Evolutionary conservation across 2,797 vertebrate genomes (phyloP).

Genomic region (Paguma larvata): DNA sequence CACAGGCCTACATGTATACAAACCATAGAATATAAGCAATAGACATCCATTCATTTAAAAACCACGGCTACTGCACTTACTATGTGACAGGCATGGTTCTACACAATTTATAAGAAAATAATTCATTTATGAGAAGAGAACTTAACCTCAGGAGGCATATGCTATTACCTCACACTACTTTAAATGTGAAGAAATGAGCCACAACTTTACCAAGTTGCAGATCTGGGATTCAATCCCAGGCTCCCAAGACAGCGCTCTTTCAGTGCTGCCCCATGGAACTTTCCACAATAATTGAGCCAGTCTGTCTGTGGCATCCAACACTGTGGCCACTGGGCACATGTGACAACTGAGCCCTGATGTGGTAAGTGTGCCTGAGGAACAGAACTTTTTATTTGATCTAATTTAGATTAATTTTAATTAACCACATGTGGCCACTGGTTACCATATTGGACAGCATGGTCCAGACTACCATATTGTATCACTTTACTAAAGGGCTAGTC

Average conservation of each 20-base stretch:
- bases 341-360: background rate
- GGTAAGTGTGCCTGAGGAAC: background rate
- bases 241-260: background rate
- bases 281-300: background rate
- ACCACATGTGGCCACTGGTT: too few species aligned
- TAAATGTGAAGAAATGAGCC: background rate
- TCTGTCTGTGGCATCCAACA: background rate
- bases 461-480: background rate
- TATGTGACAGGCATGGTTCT: background rate
- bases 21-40: background rate
- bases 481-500: background rate
- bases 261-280: fast-evolving
- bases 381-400: background rate
- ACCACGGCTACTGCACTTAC: background rate
- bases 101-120: background rate
- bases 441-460: background rate
- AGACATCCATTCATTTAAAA: background rate
- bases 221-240: background rate
- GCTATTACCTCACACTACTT: background rate
- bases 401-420: background rate
- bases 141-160: background rate
- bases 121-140: background rate
- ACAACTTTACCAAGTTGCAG: background rate
- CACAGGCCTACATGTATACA: background rate
- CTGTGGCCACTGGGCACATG: background rate